A percentile compares a stretch with the other conserved stretches of the same genome.
phyloP scores from a whole-genome alignment of 2,113 vertebrate genomes.

The Gnathonemus longibarbis region DNA sequence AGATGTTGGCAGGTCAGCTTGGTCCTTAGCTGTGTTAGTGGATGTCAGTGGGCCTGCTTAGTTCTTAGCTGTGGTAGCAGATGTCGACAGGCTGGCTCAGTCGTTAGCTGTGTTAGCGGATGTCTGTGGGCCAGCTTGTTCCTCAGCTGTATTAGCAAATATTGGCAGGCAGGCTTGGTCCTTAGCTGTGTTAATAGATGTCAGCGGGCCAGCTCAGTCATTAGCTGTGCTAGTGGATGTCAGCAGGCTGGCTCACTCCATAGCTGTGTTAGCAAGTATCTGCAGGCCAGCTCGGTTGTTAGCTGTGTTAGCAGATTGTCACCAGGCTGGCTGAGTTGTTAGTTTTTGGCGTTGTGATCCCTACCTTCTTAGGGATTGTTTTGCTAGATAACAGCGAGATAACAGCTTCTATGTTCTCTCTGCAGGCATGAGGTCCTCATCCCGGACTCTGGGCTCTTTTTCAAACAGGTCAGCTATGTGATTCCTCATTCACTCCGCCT shows the following conservation, averaged over 20 bases:
- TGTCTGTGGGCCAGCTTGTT: background rate
- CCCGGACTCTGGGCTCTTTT: slow-evolving; percentile 49
- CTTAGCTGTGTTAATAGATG: background rate
- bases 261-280: background rate
- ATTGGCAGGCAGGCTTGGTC: background rate
- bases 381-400: background rate
- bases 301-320: background rate
- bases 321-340: background rate
- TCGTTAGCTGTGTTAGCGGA: too few relatives aligned
- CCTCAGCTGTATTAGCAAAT: too few relatives aligned
- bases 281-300: background rate
- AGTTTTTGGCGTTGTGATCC: background rate
- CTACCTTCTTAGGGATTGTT: background rate
- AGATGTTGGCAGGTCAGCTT: background rate
- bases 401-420: slow-evolving; percentile 24
- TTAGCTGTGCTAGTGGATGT: background rate
- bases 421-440: slow-evolving; percentile 60
- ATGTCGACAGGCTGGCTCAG: too few relatives aligned
- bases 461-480: slow-evolving; percentile 68
- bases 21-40: background rate
- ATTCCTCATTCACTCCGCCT: background rate
- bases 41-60: too few relatives aligned
- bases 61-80: too few relatives aligned
- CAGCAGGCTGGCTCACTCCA: background rate
- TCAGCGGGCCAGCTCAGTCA: background rate